A percentile compares a stretch with the other conserved stretches of the same genome.
phyloP scores from a whole-genome alignment of 2,797 vertebrate species.

The Leucoraja ocellata region DNA sequence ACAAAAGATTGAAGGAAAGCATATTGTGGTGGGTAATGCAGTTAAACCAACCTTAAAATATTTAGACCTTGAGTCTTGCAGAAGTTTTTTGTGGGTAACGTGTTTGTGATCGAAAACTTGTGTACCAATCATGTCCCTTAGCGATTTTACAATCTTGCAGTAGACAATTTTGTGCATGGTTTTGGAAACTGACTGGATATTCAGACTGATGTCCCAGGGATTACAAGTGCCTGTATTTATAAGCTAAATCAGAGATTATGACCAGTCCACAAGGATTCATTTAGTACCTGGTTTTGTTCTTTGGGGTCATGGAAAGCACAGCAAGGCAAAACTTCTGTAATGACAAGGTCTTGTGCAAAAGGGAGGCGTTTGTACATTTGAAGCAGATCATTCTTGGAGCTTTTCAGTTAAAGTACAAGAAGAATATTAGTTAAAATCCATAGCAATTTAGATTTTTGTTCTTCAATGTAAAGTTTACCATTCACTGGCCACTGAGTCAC shows the following conservation, averaged over 20 bases:
- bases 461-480: not conserved
- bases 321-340: not conserved
- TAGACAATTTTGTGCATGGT: not conserved
- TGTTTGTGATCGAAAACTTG: not conserved
- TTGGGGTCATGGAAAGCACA: not conserved
- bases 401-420: not conserved
- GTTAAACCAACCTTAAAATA: not conserved
- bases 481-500: not conserved
- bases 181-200: constrained; percentile 5
- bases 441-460: not conserved
- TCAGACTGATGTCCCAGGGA: not conserved
- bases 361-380: not conserved
- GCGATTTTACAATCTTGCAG: not conserved
- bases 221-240: constrained; percentile 12
- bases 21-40: not conserved
- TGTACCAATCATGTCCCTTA: not conserved
- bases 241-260: not conserved
- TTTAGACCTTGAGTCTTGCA: not conserved
- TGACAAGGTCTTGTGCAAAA: constrained; percentile 11
- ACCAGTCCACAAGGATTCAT: not conserved
- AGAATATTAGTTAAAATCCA: not conserved
- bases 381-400: not conserved
- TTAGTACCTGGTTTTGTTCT: not conserved
- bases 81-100: not conserved
- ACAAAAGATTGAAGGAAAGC: not conserved